phyloP scores from a whole-genome alignment of 1,140 invertebrate genomes.

The Brachionus manjavacas region DNA sequence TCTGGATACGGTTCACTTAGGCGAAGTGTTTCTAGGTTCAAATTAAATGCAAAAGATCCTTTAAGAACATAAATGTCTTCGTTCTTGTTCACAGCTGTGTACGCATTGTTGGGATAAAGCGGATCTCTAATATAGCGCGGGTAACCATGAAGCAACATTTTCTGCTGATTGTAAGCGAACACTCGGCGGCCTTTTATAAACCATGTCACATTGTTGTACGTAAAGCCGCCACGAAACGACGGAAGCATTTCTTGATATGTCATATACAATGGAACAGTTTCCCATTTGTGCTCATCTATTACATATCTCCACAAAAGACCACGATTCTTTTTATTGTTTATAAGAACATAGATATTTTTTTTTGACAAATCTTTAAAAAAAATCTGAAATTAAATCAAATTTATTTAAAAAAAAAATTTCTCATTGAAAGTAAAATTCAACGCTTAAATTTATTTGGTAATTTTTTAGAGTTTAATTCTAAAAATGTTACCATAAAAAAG shows the following conservation, averaged over 20 bases:
- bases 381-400: background rate
- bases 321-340: background rate
- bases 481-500: constrained; percentile 22
- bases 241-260: constrained; percentile 6
- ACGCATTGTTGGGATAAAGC: background rate
- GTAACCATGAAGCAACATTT: background rate
- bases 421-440: too few relatives aligned
- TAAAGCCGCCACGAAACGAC: background rate
- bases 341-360: background rate
- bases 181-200: background rate
- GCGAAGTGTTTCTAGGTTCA: background rate
- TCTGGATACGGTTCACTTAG: background rate
- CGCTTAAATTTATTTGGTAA: too few relatives aligned
- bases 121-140: background rate
- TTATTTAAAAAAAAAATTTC: too few relatives aligned
- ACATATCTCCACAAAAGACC: constrained; percentile 19
- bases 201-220: background rate
- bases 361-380: background rate
- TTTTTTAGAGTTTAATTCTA: too few relatives aligned
- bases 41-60: background rate
- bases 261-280: background rate
- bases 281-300: background rate
- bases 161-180: background rate
- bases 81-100: background rate
- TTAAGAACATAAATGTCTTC: background rate